phyloP scores from a whole-genome alignment of 2,797 vertebrate genomes.

The Emys orbicularis region DNA sequence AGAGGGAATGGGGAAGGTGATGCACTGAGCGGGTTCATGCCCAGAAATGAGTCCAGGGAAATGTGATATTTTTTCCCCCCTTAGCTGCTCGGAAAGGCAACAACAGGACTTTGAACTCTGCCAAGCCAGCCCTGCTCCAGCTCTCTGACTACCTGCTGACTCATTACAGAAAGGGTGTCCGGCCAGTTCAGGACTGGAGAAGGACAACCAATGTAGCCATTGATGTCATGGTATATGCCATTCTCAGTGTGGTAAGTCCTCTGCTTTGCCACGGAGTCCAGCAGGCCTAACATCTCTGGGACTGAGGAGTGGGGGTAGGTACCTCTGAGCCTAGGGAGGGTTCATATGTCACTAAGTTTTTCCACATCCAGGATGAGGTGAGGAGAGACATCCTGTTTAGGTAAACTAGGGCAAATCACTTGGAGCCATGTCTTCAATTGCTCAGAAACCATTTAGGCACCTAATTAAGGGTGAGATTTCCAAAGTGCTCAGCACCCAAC shows the following conservation, averaged over 20 bases:
- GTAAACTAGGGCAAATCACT: not conserved
- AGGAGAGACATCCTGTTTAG: not conserved
- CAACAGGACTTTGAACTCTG: constrained; percentile 40
- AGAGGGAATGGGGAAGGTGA: not conserved
- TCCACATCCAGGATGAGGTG: not conserved
- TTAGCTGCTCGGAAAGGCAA: constrained; percentile 28
- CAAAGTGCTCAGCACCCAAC: no score
- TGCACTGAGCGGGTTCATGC: not conserved
- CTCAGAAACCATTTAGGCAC: not conserved
- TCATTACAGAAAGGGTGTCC: constrained; percentile 90
- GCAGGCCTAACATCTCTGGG: fast-evolving
- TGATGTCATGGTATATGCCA: constrained; percentile 95
- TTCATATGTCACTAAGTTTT: not conserved
- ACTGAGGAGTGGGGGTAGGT: not conserved
- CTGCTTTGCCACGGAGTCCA: fast-evolving
- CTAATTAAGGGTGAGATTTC: not conserved
- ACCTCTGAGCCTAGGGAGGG: not conserved
- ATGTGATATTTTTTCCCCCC: not conserved
- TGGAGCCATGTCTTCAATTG: not conserved
- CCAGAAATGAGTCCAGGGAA: fast-evolving
- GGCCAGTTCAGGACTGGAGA: constrained; percentile 94
- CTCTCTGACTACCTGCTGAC: constrained; percentile 86
- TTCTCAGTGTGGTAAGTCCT: constrained; percentile 92
- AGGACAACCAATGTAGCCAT: constrained; percentile 90
- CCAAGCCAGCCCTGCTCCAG: constrained; percentile 85